phyloP scores from a whole-genome alignment of 2,113 vertebrate genomes.

The Ptilonorhynchus violaceus region DNA sequence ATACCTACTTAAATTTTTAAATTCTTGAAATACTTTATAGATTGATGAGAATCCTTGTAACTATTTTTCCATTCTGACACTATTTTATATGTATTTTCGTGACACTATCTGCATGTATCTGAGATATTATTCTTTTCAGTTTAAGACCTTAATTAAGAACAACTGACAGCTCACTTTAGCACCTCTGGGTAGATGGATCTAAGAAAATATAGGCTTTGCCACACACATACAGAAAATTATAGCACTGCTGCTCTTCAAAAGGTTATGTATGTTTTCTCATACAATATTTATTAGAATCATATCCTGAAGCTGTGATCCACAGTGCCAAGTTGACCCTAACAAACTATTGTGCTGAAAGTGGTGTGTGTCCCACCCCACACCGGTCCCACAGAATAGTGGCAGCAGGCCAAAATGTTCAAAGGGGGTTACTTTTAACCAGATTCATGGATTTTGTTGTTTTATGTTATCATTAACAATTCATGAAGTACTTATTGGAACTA shows the following conservation, averaged over 20 bases:
- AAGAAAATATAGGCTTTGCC: background rate
- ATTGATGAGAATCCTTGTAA: background rate
- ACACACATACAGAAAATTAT: background rate
- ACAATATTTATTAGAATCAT: background rate
- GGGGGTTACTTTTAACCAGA: background rate
- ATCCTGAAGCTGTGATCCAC: background rate
- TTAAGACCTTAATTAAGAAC: background rate
- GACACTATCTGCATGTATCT: background rate
- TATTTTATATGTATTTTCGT: background rate
- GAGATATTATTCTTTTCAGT: background rate
- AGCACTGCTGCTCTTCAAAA: background rate
- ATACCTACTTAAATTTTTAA: background rate
- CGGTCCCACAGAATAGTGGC: background rate
- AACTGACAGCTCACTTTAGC: background rate
- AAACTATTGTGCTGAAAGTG: background rate
- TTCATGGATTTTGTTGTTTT: background rate
- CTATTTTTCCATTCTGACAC: background rate
- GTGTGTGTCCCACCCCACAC: background rate
- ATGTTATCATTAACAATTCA: slow-evolving; percentile 18
- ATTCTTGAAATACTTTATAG: background rate
- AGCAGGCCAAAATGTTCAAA: background rate
- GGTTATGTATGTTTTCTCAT: background rate
- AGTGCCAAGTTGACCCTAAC: background rate
- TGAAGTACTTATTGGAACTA: slow-evolving; percentile 26
- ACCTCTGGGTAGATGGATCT: background rate